Base-by-base conservation (phyloP, 1,140 invertebrate genomes). In the Drusus annulatus region DNA sequence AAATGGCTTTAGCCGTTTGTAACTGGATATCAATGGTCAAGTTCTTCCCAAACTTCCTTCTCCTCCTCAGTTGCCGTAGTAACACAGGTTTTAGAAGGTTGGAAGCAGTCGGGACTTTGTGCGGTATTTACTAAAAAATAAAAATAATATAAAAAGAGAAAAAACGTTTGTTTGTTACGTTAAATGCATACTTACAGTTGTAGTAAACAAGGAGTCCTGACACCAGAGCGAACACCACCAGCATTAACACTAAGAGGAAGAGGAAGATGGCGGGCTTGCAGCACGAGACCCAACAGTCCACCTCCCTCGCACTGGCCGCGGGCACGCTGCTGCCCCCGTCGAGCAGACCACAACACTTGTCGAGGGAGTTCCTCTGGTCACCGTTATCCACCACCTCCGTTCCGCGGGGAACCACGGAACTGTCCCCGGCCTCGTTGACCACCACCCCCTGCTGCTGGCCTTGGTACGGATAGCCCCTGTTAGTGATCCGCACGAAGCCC, bases 171-270 rank as follows among this genome's bases (percentile, higher is more conserved):
- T 13, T 13, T 45, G 36, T 13, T 45, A 13, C 13, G 1, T 45
- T 45, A 8, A 45, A 13, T 13, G 36, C 36, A 45, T 80, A 90
- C 89, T 85, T 89, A 91, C 90, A 90, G 83, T 91, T 90, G 84
- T 89, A 89, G 84, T 90, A 90, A 77, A 91, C 86, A 78, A 90
- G 86, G 76, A 90, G 86, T 60, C 88, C 88, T 7, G 89, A 89
- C 45, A 90, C 87, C 82, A 90, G 81, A 15, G 90, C 85, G 82
- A 90, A 90, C 7, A 90, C 85, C 19, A 89, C 86, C 19, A 90
- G 85, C 51, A 90, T 86, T 73, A 90, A 81, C 7, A 89, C 86
- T 51, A 90, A 83, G 52, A 90, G 84, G 8, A 89, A 84, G 16
- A 90, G 82, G 15, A 90, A 85, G 19, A 89, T 86, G 1, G 88